A percentile compares a stretch with the other conserved stretches of the same genome.
Evolutionary conservation across 2,113 vertebrate species (phyloP).

Genomic region (Macaca nemestrina): DNA sequence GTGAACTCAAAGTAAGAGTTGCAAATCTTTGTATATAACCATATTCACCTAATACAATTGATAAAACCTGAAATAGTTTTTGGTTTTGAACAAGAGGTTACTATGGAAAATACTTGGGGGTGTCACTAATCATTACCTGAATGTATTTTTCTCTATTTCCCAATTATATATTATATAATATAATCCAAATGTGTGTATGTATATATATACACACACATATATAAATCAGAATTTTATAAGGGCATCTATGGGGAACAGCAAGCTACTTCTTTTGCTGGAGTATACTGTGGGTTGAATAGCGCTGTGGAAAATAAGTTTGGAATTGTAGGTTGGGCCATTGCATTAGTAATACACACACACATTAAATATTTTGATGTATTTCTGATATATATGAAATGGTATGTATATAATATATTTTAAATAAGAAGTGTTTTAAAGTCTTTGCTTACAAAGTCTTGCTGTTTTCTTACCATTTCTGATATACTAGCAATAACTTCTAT

Average conservation of each 20-base stretch:
- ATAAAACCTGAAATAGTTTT: background rate
- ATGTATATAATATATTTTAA: conserved; percentile 1
- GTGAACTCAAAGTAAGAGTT: conserved; percentile 94
- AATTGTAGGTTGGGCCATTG: background rate
- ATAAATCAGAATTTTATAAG: too few relatives aligned
- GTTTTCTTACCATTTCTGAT: background rate
- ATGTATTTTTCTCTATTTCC: conserved; percentile 32
- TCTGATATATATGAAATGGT: background rate
- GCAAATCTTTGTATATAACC: background rate
- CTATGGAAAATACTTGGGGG: background rate
- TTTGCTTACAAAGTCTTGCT: conserved; percentile 1
- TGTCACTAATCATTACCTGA: background rate
- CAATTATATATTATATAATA: background rate
- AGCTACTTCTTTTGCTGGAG: background rate
- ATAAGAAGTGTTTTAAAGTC: conserved; percentile 12
- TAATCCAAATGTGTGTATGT: background rate
- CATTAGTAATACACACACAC: background rate
- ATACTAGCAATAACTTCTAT: background rate
- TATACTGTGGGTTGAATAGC: background rate
- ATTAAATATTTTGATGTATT: too few relatives aligned
- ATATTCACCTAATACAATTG: background rate
- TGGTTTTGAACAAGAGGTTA: background rate
- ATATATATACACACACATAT: background rate
- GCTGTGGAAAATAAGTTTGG: background rate
- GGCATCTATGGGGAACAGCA: background rate